A percentile compares a stretch with the other conserved stretches of the same genome.
Evolutionary conservation across 2,888 invertebrate genomes (phyloP).

Genomic region (Operophtera brumata): DNA sequence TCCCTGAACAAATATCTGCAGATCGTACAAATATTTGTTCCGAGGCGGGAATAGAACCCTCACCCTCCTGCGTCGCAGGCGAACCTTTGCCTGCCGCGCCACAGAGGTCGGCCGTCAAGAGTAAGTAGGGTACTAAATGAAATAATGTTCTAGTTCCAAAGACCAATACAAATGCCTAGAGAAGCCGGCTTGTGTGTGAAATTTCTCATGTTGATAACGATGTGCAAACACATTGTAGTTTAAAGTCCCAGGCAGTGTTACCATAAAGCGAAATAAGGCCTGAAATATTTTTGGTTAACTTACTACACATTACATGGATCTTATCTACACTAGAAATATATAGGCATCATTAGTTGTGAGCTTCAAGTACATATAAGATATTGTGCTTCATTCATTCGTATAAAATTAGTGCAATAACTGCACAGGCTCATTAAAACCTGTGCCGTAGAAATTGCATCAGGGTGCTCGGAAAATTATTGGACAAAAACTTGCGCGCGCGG

Average conservation of each 20-base stretch:
- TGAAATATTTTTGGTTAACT: no score
- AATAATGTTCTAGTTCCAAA: slow-evolving; percentile 9
- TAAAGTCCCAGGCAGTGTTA: not conserved
- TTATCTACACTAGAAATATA: no score
- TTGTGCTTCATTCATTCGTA: no score
- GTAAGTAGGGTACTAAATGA: not conserved
- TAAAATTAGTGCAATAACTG: not conserved
- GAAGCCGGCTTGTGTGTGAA: slow-evolving; percentile 11
- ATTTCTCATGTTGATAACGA: slow-evolving; percentile 19
- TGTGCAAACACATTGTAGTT: slow-evolving; percentile 11
- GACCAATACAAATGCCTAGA: not conserved
- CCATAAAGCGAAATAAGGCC: not conserved
- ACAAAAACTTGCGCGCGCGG: slow-evolving; percentile 24
- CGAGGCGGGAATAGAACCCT: no score
- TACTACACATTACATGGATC: no score
- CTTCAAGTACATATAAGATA: no score
- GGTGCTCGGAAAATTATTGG: slow-evolving; percentile 22
- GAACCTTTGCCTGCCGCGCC: no score
- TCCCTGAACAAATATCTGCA: no score
- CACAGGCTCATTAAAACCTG: slow-evolving; percentile 7
- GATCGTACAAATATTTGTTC: no score
- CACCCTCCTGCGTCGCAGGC: no score
- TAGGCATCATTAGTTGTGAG: no score
- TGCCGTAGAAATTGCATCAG: slow-evolving; percentile 15
- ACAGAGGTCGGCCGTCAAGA: no score